Conservation (phyloP, 1,140 invertebrate genomes). For the Pseudomyrmex dendroicus region DNA sequence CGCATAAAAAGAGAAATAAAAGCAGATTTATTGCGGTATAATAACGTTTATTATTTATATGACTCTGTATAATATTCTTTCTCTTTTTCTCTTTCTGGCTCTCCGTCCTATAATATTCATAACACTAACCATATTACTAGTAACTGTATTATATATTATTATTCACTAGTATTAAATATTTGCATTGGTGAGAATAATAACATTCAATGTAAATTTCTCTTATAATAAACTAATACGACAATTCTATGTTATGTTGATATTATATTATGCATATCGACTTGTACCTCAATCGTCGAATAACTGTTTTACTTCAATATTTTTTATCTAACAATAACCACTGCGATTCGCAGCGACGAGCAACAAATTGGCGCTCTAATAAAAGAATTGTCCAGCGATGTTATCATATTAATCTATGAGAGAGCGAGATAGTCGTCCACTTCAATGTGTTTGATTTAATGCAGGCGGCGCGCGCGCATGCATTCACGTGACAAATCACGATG, state of each 20-base stretch:
- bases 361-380: slow-evolving; percentile 51
- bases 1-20: no score
- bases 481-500: slow-evolving; percentile 31
- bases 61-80: no score
- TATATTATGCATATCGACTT: neutral
- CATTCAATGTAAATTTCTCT: slow-evolving; percentile 1
- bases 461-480: slow-evolving; percentile 26
- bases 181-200: neutral
- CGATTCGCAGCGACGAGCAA: neutral
- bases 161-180: neutral
- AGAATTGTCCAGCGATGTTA: slow-evolving; percentile 40
- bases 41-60: no score
- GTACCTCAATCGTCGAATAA: neutral
- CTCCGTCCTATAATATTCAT: neutral
- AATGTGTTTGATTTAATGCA: slow-evolving; percentile 49
- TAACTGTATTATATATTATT: neutral
- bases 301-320: slow-evolving; percentile 9
- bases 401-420: slow-evolving; percentile 28
- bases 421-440: slow-evolving; percentile 38
- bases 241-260: neutral
- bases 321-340: neutral
- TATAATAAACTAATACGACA: neutral
- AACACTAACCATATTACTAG: no score
- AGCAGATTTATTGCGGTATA: no score
- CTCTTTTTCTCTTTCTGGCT: no score